A percentile compares a stretch with the other conserved stretches of the same genome.
Evolutionary conservation across 2,888 invertebrate species (phyloP).

Genomic region (Perdita meconis): DNA sequence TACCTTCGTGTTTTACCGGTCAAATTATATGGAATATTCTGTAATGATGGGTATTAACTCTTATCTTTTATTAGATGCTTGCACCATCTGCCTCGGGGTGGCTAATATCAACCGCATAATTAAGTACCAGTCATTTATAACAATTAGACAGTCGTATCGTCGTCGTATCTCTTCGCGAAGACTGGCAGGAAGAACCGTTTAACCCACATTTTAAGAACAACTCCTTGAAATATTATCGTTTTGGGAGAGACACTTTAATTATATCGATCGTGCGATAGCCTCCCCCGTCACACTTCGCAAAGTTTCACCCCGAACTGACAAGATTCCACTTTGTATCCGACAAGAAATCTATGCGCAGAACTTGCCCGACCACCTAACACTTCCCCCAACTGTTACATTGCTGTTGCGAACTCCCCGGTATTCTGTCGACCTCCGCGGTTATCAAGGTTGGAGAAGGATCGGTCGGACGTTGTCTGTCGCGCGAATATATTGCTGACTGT

Average conservation of each 20-base stretch:
- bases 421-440: slow-evolving; percentile 29
- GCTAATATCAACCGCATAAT: background rate
- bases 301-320: slow-evolving; percentile 10
- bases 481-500: slow-evolving; percentile 46
- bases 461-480: slow-evolving; percentile 52
- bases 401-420: slow-evolving; percentile 9
- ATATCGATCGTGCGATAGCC: background rate
- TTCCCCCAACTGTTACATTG: background rate
- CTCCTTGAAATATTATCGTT: too few species aligned
- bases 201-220: too few species aligned
- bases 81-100: background rate
- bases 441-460: slow-evolving; percentile 40
- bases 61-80: background rate
- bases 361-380: background rate
- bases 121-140: background rate
- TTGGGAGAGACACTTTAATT: too few species aligned
- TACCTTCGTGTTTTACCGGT: background rate
- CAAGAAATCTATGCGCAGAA: slow-evolving; percentile 8
- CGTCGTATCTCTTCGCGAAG: background rate
- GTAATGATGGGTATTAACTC: background rate
- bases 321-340: background rate
- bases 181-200: too few species aligned
- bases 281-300: background rate
- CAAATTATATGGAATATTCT: slow-evolving; percentile 9
- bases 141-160: background rate